A percentile compares a stretch with the other conserved stretches of the same genome.
These are phyloP conservation scores for Torymus auratus DNA, from an alignment of 2,888 invertebrate genomes.

Conservation along the genomic window DNA sequence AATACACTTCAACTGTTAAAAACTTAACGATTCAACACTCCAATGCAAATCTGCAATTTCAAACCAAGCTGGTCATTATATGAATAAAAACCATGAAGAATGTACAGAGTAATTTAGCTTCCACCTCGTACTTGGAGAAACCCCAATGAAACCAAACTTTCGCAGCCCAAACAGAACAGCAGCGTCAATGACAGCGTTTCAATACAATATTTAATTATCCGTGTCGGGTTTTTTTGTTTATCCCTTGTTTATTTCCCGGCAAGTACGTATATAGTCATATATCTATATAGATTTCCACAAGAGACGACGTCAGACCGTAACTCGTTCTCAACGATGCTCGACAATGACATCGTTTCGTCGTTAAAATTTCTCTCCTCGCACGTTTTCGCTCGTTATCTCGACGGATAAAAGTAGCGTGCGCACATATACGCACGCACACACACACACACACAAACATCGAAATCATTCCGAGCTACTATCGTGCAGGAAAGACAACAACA, in stretches of 20 bases:
- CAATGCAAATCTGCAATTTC: too few species aligned
- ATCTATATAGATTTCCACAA: slow-evolving; percentile 5
- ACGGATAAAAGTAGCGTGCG: slow-evolving; percentile 18
- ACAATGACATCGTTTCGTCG: slow-evolving; percentile 11
- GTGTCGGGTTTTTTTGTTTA: background rate
- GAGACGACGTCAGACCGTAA: slow-evolving; percentile 24
- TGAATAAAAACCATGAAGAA: too few species aligned
- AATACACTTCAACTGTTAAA: too few species aligned
- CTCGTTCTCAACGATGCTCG: background rate
- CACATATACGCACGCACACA: background rate
- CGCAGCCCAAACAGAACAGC: slow-evolving; percentile 32
- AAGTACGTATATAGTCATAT: slow-evolving; percentile 5
- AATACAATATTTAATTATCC: background rate
- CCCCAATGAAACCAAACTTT: background rate
- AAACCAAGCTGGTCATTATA: too few species aligned
- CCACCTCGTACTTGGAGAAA: too few species aligned
- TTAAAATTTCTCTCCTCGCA: background rate
- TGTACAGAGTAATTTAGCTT: too few species aligned
- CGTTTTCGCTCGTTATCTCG: background rate
- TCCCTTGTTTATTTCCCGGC: background rate
- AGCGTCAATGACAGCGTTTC: slow-evolving; percentile 18
- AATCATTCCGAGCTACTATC: too few species aligned
- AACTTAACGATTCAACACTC: too few species aligned
- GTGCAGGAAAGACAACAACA: too few species aligned
- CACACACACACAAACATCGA: background rate